phyloP scores from a whole-genome alignment of 1,140 invertebrate genomes.

The Calephelis virginiensis region DNA sequence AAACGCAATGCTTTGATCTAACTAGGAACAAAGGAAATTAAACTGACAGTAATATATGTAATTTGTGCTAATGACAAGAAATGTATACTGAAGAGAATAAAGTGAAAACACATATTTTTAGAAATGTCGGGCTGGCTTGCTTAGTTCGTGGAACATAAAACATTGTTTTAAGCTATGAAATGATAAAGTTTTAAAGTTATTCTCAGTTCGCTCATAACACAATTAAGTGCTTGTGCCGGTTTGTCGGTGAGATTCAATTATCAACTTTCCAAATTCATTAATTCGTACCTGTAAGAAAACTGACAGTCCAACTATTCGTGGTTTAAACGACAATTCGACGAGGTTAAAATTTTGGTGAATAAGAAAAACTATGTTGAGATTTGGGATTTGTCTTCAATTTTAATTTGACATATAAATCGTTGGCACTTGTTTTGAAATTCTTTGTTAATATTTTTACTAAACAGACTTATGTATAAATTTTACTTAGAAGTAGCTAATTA shows the following conservation, averaged over 20 bases:
- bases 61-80: no score
- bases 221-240: slow-evolving; percentile 61
- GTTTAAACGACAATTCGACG: slow-evolving; percentile 8
- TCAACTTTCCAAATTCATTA: slow-evolving; percentile 48
- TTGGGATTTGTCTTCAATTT: no score
- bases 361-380: no score
- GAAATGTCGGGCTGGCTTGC: background rate
- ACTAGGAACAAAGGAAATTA: no score
- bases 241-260: slow-evolving; percentile 58
- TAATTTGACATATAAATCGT: no score
- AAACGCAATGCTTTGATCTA: no score
- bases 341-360: no score
- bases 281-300: slow-evolving; percentile 44
- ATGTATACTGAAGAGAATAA: background rate
- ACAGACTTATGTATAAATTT: no score
- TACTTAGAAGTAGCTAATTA: no score
- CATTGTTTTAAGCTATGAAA: slow-evolving; percentile 56
- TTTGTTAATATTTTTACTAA: no score
- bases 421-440: no score
- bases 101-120: background rate
- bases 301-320: slow-evolving; percentile 33
- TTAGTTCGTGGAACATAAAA: slow-evolving; percentile 41
- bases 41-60: background rate
- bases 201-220: slow-evolving; percentile 60
- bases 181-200: slow-evolving; percentile 61